Conservation (phyloP, 2,888 invertebrate species). For the Andrena marginata region DNA sequence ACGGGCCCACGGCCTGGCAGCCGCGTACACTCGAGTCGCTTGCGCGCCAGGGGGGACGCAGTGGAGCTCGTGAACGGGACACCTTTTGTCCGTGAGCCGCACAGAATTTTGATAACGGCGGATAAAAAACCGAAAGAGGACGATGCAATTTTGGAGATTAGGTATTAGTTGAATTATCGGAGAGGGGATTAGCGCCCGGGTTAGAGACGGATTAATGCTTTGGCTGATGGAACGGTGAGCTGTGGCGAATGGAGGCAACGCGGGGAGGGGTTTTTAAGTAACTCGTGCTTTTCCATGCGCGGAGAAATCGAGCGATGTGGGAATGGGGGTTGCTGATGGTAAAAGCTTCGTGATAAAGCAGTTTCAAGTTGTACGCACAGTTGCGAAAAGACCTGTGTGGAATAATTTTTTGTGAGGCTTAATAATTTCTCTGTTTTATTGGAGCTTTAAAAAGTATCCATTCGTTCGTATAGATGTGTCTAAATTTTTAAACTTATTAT, state of each 20-base stretch:
- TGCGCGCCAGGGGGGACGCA: conserved; percentile 6
- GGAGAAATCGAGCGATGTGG: no score
- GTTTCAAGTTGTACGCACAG: no score
- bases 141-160: conserved; percentile 37
- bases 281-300: no score
- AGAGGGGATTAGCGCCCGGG: background rate
- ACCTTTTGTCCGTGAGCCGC: conserved; percentile 39
- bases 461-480: no score
- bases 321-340: no score
- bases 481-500: background rate
- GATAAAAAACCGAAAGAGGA: conserved; percentile 7
- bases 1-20: background rate
- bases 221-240: background rate
- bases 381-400: no score
- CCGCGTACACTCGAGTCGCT: background rate
- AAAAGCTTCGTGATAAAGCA: no score
- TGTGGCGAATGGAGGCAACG: background rate
- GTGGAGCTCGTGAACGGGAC: conserved; percentile 6
- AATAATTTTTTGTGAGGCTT: no score
- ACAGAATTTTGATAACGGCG: conserved; percentile 39
- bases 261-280: background rate
- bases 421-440: no score
- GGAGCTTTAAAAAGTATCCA: no score
- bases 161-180: conserved; percentile 8
- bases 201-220: background rate